Evolutionary conservation across 2,888 invertebrate genomes (phyloP).

Genomic region (Melanostoma mellinum): DNA sequence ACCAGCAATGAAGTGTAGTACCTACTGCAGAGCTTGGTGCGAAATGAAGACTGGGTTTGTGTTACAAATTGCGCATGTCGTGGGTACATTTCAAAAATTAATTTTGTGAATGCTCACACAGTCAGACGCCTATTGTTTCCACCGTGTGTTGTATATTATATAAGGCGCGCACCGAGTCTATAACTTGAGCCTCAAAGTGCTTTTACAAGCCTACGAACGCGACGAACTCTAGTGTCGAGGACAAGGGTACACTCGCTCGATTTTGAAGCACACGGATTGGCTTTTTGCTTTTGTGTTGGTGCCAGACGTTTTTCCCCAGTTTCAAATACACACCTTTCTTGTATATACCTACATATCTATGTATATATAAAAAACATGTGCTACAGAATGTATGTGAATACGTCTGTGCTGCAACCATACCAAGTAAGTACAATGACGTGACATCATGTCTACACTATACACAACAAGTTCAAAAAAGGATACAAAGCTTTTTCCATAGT

Average conservation of each 20-base stretch:
- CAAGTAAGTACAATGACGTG: conserved; percentile 69
- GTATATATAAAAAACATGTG: conserved; percentile 67
- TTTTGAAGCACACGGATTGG: conserved; percentile 43
- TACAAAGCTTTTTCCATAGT: conserved; percentile 65
- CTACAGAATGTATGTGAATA: conserved; percentile 65
- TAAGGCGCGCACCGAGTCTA: conserved; percentile 57
- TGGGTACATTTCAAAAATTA: conserved; percentile 73
- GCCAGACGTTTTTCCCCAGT: conserved; percentile 72
- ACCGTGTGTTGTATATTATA: conserved; percentile 54
- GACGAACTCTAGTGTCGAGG: conserved; percentile 70
- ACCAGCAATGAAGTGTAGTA: conserved; percentile 64
- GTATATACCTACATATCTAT: conserved; percentile 53
- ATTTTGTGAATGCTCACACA: conserved; percentile 71
- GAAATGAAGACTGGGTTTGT: conserved; percentile 81
- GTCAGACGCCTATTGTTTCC: conserved; percentile 71
- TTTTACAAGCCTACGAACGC: conserved; percentile 68
- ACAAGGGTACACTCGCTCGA: conserved; percentile 64
- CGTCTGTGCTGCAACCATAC: conserved; percentile 32
- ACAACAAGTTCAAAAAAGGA: conserved; percentile 72
- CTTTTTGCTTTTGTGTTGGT: conserved; percentile 51
- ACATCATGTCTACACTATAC: conserved; percentile 71
- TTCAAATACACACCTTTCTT: conserved; percentile 33
- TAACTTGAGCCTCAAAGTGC: conserved; percentile 63
- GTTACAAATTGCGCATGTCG: conserved; percentile 82
- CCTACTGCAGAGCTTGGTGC: conserved; percentile 69